These are phyloP conservation scores for Sebastes paucispinis DNA, from an alignment of 2,797 vertebrate species.

Conservation along the genomic window DNA sequence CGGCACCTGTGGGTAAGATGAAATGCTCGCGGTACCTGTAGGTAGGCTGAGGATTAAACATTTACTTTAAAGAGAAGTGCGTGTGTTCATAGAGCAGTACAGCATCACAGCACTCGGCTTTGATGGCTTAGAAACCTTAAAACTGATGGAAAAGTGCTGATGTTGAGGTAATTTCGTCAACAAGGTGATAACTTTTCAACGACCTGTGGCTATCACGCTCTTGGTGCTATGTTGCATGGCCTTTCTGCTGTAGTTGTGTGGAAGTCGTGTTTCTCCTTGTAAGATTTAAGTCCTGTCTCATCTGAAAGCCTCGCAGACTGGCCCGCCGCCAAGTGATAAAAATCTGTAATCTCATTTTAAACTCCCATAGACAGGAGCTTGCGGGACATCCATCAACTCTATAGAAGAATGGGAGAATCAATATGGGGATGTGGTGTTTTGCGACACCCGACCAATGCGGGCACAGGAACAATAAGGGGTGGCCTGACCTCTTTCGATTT, in stretches of 20 bases:
- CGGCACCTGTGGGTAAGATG: constrained; percentile 56
- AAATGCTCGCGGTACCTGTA: constrained; percentile 40
- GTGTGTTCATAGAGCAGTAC: constrained; percentile 2
- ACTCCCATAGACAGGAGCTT: constrained; percentile 70
- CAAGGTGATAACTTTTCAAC: constrained; percentile 23
- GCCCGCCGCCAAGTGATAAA: constrained; percentile 75
- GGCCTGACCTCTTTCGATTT: constrained; percentile 58
- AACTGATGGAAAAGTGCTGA: constrained; percentile 6
- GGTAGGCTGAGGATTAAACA: constrained; percentile 47
- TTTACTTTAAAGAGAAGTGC: constrained; percentile 25
- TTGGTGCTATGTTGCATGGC: neutral
- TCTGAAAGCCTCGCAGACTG: constrained; percentile 65
- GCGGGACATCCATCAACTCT: constrained; percentile 75
- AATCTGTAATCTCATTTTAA: constrained; percentile 83
- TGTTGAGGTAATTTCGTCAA: constrained; percentile 7
- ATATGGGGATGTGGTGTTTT: constrained; percentile 70
- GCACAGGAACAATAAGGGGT: constrained; percentile 54
- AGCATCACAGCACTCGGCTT: neutral
- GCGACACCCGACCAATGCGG: constrained; percentile 49
- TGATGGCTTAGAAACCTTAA: neutral
- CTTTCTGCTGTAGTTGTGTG: constrained; percentile 23
- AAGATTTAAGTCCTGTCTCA: constrained; percentile 67
- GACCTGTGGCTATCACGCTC: neutral
- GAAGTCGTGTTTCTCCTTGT: constrained; percentile 61
- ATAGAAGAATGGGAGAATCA: constrained; percentile 71